Evolutionary conservation across 2,113 vertebrate species (phyloP).

Genomic region (Oncorhynchus tshawytscha): DNA sequence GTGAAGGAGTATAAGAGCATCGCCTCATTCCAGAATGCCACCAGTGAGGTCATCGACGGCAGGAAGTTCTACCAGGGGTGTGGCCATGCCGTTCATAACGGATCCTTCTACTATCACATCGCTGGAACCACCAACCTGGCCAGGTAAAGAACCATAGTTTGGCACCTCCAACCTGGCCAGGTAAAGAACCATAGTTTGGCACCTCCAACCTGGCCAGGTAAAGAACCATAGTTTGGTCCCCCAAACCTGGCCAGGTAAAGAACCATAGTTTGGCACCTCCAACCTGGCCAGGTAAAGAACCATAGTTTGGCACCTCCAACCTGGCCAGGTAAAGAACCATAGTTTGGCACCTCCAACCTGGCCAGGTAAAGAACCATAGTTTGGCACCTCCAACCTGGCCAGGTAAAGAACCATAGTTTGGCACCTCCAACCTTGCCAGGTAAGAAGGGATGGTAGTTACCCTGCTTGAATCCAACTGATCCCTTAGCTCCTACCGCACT

Average conservation of each 20-base stretch:
- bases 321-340: neutral
- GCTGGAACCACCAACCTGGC: slow-evolving; percentile 83
- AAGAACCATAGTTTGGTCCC: slow-evolving; percentile 26
- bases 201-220: too few species aligned
- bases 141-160: slow-evolving; percentile 75
- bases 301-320: too few species aligned
- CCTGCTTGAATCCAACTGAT: too few species aligned
- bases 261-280: slow-evolving; percentile 26
- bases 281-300: slow-evolving; percentile 1
- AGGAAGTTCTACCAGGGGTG: slow-evolving; percentile 87
- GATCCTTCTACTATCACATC: slow-evolving; percentile 89
- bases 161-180: neutral
- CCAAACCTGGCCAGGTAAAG: neutral
- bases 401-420: slow-evolving; percentile 29
- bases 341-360: too few species aligned
- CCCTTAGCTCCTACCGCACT: too few species aligned
- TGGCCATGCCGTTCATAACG: slow-evolving; percentile 84
- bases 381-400: too few species aligned
- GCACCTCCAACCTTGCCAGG: neutral
- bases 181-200: neutral
- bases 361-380: neutral
- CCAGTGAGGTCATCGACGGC: slow-evolving; percentile 74
- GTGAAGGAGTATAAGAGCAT: slow-evolving; percentile 84
- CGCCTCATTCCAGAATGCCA: slow-evolving; percentile 78
- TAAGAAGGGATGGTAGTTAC: neutral